Evolutionary conservation across 2,888 invertebrate species (phyloP).

Genomic region (Synanthedon vespiformis): DNA sequence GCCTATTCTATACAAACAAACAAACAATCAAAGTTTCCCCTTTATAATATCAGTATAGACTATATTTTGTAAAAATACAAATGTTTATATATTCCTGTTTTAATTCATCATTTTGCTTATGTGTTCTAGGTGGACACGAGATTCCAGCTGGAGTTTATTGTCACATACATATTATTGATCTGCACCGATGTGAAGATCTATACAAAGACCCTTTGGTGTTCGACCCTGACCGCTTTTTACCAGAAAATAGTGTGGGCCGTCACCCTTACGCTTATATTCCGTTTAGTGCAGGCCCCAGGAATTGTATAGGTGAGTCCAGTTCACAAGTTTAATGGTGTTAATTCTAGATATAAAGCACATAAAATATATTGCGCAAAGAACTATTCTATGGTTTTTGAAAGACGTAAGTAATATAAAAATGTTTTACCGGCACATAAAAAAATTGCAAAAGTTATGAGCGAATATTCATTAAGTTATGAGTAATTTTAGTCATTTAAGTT

Average conservation of each 20-base stretch:
- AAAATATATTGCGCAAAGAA: no score
- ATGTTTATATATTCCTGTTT: neutral
- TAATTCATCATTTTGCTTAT: slow-evolving; percentile 1
- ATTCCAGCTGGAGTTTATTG: slow-evolving; percentile 64
- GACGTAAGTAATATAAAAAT: no score
- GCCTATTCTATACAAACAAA: no score
- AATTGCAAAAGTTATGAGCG: neutral
- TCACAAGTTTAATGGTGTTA: no score
- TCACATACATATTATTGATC: slow-evolving; percentile 71
- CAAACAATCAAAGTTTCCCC: no score
- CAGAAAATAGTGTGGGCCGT: slow-evolving; percentile 62
- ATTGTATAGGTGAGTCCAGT: slow-evolving; percentile 72
- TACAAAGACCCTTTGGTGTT: slow-evolving; percentile 76
- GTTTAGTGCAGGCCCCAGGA: slow-evolving; percentile 76
- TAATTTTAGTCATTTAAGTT: no score
- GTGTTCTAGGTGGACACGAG: slow-evolving; percentile 43
- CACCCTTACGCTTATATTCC: slow-evolving; percentile 76
- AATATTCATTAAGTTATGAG: no score
- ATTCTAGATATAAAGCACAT: no score
- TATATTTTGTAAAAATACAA: neutral
- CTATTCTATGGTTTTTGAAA: no score
- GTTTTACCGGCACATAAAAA: neutral
- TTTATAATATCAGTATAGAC: no score
- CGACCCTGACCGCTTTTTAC: slow-evolving; percentile 78
- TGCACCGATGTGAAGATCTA: slow-evolving; percentile 73